Conservation (phyloP, 2,797 vertebrate species). For the Sebastes steindachneri region DNA sequence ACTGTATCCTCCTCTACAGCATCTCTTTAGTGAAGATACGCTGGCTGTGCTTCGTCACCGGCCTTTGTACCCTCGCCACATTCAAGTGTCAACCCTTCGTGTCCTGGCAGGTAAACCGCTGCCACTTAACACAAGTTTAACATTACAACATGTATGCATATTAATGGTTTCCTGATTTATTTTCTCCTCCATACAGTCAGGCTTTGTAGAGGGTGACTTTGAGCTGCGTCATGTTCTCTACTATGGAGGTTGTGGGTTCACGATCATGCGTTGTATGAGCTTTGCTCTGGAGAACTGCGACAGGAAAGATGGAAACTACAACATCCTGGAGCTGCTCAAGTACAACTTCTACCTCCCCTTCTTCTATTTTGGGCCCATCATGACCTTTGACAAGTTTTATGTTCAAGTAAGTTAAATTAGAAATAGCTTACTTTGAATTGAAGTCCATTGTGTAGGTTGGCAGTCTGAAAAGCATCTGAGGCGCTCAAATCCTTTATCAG, state of each 20-base stretch:
- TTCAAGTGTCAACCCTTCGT: conserved; percentile 94
- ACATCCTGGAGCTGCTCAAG: conserved; percentile 93
- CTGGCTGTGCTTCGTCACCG: conserved; percentile 92
- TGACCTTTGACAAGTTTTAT: conserved; percentile 95
- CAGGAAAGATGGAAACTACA: conserved; percentile 89
- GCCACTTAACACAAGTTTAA: neutral
- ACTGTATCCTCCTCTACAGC: conserved; percentile 93
- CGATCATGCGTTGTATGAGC: conserved; percentile 95
- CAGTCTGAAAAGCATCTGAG: neutral
- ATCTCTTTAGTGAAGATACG: conserved; percentile 89
- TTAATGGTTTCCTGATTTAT: neutral
- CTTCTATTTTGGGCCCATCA: conserved; percentile 98
- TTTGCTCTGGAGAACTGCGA: conserved; percentile 94
- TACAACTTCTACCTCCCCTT: conserved; percentile 99
- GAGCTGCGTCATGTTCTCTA: conserved; percentile 93
- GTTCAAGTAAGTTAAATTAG: conserved; percentile 84
- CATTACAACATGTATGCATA: too few relatives aligned
- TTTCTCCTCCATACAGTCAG: conserved; percentile 79
- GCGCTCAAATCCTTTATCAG: neutral
- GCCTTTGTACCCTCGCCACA: conserved; percentile 90
- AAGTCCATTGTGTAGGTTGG: neutral
- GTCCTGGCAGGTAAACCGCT: conserved; percentile 91
- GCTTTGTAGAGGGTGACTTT: conserved; percentile 90
- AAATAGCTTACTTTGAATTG: neutral
- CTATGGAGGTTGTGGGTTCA: conserved; percentile 93